These are phyloP conservation scores for Eriocheir sinensis DNA, from an alignment of 1,140 invertebrate species.

Conservation along the genomic window DNA sequence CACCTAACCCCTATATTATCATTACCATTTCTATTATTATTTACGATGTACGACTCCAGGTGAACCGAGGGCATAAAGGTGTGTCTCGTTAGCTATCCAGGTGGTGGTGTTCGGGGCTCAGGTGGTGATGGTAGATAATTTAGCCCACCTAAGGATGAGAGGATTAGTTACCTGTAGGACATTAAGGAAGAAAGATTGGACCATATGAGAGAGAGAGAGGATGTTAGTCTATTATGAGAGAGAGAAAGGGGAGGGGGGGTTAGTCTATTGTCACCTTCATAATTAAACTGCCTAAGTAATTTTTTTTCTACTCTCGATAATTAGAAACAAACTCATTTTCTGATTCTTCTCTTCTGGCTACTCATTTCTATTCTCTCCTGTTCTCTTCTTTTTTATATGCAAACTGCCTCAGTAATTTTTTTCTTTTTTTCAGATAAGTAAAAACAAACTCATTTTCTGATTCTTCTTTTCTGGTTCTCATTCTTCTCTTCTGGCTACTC, in stretches of 20 bases:
- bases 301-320: too few species aligned
- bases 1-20: too few species aligned
- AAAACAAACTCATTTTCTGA: too few species aligned
- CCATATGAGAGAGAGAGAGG: neutral
- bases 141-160: neutral
- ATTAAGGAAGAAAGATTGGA: neutral
- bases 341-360: too few species aligned
- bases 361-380: neutral
- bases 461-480: too few species aligned
- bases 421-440: too few species aligned
- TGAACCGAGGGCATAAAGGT: neutral
- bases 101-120: neutral
- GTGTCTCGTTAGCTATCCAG: neutral
- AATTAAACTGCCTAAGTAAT: too few species aligned
- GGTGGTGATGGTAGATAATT: neutral
- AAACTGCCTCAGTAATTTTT: neutral
- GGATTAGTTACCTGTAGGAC: neutral
- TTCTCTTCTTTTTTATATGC: neutral
- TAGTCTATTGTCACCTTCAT: too few species aligned
- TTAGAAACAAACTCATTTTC: too few species aligned
- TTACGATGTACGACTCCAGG: too few species aligned
- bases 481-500: too few species aligned
- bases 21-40: too few species aligned
- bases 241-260: neutral
- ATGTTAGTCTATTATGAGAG: neutral